Evolutionary conservation across 2,113 vertebrate genomes (phyloP).

Genomic region (Microtus pennsylvanicus): DNA sequence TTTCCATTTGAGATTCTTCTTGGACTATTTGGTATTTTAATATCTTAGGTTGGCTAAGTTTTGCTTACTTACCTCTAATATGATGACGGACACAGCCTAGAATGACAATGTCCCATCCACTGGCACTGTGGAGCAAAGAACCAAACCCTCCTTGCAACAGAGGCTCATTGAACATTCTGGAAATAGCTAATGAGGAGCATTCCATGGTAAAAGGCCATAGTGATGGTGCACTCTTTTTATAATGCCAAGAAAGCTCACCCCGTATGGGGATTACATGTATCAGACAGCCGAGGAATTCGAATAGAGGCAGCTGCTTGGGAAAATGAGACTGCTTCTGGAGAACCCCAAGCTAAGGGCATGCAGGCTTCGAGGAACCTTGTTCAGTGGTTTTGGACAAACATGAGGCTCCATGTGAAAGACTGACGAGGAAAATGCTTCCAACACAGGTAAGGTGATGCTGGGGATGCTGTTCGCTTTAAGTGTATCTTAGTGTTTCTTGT

Average conservation of each 20-base stretch:
- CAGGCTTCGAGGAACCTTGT: not conserved
- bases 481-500: not conserved
- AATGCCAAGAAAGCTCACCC: not conserved
- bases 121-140: not conserved
- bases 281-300: not conserved
- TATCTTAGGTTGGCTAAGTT: not conserved
- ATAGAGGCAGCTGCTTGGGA: not conserved
- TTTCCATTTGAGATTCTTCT: too few species aligned
- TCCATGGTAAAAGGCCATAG: not conserved
- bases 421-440: not conserved
- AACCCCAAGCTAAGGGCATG: not conserved
- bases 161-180: not conserved
- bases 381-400: not conserved
- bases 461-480: not conserved
- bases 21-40: too few species aligned
- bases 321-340: not conserved
- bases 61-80: not conserved
- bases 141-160: not conserved
- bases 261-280: not conserved
- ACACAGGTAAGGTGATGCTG: not conserved
- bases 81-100: not conserved
- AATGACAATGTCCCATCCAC: not conserved
- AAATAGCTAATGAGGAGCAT: not conserved
- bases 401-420: not conserved
- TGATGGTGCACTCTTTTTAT: not conserved